Percentiles rank a stretch among this genome's conserved stretches.
phyloP scores from a whole-genome alignment of 2,797 vertebrate genomes.

The Geotrypetes seraphini region DNA sequence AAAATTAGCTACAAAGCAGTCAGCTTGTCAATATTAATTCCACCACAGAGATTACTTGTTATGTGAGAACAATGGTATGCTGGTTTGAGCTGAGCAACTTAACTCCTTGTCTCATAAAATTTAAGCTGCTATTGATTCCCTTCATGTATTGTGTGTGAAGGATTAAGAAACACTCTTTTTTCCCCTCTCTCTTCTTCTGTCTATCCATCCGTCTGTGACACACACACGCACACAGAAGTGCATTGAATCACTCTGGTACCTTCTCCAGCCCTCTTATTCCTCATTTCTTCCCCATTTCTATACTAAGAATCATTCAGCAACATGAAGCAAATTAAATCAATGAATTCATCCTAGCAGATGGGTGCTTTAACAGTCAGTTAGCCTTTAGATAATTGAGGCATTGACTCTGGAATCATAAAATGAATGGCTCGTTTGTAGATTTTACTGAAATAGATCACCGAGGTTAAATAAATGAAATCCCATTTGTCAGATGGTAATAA shows the following conservation, averaged over 20 bases:
- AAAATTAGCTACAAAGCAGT: slow-evolving; percentile 75
- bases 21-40: slow-evolving; percentile 80
- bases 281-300: slow-evolving; percentile 29
- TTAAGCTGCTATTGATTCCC: slow-evolving; percentile 78
- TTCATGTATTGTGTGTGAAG: slow-evolving; percentile 52
- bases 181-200: slow-evolving; percentile 6
- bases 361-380: slow-evolving; percentile 99
- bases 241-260: slow-evolving; percentile 52
- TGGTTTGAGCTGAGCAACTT: slow-evolving; percentile 58
- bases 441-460: slow-evolving; percentile 95
- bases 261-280: slow-evolving; percentile 35
- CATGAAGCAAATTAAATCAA: slow-evolving; percentile 98
- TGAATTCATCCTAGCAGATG: slow-evolving; percentile 97
- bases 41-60: slow-evolving; percentile 71
- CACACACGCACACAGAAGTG: slow-evolving; percentile 10
- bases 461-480: slow-evolving; percentile 99
- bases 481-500: slow-evolving; percentile 98
- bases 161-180: slow-evolving; percentile 42
- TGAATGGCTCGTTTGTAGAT: slow-evolving; percentile 98
- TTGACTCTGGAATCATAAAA: slow-evolving; percentile 96
- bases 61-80: slow-evolving; percentile 81
- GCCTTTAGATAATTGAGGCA: slow-evolving; percentile 99
- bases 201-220: no score
- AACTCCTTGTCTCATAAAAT: slow-evolving; percentile 77
- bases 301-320: slow-evolving; percentile 75